Base-by-base conservation (phyloP, 1,140 invertebrate species). In the Lepidurus apus region DNA sequence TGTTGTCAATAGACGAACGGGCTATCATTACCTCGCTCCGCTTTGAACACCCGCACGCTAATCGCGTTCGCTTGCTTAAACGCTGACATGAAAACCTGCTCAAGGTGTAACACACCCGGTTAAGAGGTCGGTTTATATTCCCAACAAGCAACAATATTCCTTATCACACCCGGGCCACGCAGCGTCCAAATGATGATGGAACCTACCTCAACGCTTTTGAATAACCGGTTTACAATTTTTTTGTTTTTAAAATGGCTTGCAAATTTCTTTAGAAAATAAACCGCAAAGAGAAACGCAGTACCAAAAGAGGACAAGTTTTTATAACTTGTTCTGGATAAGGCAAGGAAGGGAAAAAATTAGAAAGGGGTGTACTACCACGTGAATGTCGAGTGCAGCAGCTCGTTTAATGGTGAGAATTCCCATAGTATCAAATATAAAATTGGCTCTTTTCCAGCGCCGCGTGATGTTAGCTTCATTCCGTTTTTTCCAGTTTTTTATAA, bases 151-250 rank as follows among this genome's bases (percentile, higher is more conserved):
- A 17, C 21, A 65, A 13, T 21, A 4, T 9, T 65, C 21, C 53
- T 65, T 65, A 65, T 65, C 53, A 65, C 13, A 65, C 21, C 21
- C 21, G 53, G n/a, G 17, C 53, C 53, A 65, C 53, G 21, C 53
- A 21, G 53, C 53, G 17, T 21, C 53, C 53, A 21, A 65, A 65
- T 65, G n/a, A 21, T 65, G 17, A 65, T 65, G 53, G 53, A 65
- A 65, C 53, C 53, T 65, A 65, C 53, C 53, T 65, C 53, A 65
- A 17, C 53, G 4, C 53, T 65, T 65, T 13, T n/a, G 53, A 13
- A 65, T 21, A 65, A 65, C 53, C 53, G 53, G 53, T 65, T 65
- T n/a, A n/a, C n/a, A n/a, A n/a, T n/a, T n/a, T n/a, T n/a, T n/a
- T n/a, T n/a, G n/a, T n/a, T n/a, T n/a, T n/a, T n/a, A n/a, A n/a